A percentile compares a stretch with the other conserved stretches of the same genome.
Evolutionary conservation across 2,888 invertebrate species (phyloP).

Genomic region (Ethmia dodecea): DNA sequence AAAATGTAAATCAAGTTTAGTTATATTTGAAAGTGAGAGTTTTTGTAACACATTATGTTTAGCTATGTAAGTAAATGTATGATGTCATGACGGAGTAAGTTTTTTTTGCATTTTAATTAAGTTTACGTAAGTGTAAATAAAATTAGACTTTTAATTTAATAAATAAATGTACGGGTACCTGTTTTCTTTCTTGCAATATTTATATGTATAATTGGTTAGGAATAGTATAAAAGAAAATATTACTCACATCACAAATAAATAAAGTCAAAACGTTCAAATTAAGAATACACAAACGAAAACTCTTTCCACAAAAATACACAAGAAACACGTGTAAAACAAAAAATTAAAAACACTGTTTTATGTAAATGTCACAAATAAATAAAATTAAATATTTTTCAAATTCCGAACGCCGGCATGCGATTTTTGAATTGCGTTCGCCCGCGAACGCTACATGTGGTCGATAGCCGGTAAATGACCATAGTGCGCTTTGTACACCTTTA

Average conservation of each 20-base stretch:
- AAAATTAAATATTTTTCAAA: conserved; percentile 13
- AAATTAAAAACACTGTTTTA: not conserved
- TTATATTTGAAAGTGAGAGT: not conserved
- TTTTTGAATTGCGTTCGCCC: conserved; percentile 35
- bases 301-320: not conserved
- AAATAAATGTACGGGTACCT: no score
- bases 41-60: no score
- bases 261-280: not conserved
- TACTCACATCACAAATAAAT: not conserved
- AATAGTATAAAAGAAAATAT: no score
- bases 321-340: not conserved
- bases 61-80: no score
- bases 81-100: no score
- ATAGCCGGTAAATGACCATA: conserved; percentile 58
- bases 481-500: conserved; percentile 27
- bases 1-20: conserved; percentile 8
- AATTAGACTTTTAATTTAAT: no score
- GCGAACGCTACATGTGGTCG: conserved; percentile 50
- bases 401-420: conserved; percentile 32
- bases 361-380: not conserved
- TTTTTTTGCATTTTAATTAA: no score
- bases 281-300: not conserved
- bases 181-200: no score
- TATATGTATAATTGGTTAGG: no score
- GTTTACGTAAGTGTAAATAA: no score